Evolutionary conservation across 1,140 invertebrate species (phyloP).

Genomic region (Wiebesia pumilae): DNA sequence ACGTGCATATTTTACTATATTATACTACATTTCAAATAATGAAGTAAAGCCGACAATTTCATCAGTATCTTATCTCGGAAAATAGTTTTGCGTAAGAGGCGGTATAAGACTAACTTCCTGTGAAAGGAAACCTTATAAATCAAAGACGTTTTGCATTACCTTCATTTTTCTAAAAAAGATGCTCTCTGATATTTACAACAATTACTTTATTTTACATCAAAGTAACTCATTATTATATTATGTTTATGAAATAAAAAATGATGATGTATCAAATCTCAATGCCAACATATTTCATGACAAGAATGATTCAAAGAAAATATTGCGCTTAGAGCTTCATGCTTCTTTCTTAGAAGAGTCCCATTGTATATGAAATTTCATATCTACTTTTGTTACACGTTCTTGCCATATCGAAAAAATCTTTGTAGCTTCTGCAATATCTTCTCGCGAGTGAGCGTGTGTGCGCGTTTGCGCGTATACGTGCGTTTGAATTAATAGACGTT

Average conservation of each 20-base stretch:
- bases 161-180: neutral
- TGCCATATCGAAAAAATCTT: constrained; percentile 13
- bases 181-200: neutral
- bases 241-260: neutral
- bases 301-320: constrained; percentile 11
- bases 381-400: constrained; percentile 11
- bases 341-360: neutral
- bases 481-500: neutral
- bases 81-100: neutral
- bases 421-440: neutral
- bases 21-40: neutral
- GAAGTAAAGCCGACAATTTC: neutral
- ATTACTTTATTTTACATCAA: neutral
- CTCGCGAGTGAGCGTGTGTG: neutral
- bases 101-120: neutral
- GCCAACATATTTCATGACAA: neutral
- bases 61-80: neutral
- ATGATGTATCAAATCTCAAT: constrained; percentile 10
- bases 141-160: neutral
- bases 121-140: neutral
- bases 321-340: neutral
- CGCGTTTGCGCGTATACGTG: no score
- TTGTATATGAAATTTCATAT: constrained; percentile 19
- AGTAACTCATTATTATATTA: neutral
- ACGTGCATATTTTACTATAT: neutral